Percentiles rank a stretch among this genome's conserved stretches.
Evolutionary conservation across 2,797 vertebrate species (phyloP).

Genomic region (Myotis myotis): DNA sequence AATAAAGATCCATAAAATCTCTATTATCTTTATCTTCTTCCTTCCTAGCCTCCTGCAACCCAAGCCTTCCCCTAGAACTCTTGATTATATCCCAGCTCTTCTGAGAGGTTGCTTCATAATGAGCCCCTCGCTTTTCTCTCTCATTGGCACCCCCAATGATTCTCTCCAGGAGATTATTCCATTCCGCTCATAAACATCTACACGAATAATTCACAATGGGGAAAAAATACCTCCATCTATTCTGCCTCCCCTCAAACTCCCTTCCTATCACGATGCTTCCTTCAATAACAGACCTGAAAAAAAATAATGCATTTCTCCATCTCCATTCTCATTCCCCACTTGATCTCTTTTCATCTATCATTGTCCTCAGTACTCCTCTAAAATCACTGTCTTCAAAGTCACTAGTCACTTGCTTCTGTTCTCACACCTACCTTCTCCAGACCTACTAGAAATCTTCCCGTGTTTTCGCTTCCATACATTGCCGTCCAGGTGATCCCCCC

Average conservation of each 20-base stretch:
- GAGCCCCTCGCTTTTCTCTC: not conserved
- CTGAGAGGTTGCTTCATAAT: not conserved
- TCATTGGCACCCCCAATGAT: not conserved
- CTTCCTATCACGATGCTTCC: not conserved
- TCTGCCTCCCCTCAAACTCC: not conserved
- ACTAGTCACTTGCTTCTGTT: not conserved
- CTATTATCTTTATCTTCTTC: not conserved
- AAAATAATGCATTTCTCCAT: not conserved
- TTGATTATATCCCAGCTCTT: not conserved
- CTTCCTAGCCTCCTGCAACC: not conserved
- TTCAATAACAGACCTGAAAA: not conserved
- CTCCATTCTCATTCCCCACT: not conserved
- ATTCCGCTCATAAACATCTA: not conserved
- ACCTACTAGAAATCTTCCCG: not conserved
- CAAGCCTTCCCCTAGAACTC: not conserved
- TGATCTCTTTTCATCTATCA: not conserved
- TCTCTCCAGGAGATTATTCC: not conserved
- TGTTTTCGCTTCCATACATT: not conserved
- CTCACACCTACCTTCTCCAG: not conserved
- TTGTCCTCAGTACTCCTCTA: not conserved
- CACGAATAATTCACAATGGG: not conserved
- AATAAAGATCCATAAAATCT: not conserved
- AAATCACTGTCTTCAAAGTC: constrained; percentile 31
- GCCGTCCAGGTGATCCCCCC: not conserved
- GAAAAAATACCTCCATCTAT: not conserved